Base-by-base conservation (phyloP, 2,888 invertebrate species). In the Lycaena phlaeas region DNA sequence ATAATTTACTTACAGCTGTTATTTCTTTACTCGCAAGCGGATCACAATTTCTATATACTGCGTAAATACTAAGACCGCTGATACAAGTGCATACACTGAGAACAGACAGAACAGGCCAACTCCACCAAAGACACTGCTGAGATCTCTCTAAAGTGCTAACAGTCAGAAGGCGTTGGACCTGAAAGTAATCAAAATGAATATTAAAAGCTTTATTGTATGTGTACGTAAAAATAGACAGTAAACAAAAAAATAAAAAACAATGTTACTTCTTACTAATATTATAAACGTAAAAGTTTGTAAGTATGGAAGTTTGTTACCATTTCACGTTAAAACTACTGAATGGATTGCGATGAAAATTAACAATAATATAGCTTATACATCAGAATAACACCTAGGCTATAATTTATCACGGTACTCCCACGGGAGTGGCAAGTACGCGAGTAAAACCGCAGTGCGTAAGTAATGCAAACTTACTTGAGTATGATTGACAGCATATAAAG, bases 401-500 rank as follows among this genome's bases (percentile, higher is more conserved):
- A n/a, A n/a, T n/a, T n/a, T n/a, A n/a, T n/a, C n/a, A n/a, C n/a
- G n/a, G n/a, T n/a, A n/a, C n/a, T n/a, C n/a, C n/a, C n/a, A n/a
- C n/a, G n/a, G n/a, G n/a, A n/a, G n/a, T n/a, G n/a, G n/a, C n/a
- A n/a, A n/a, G n/a, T n/a, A n/a, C n/a, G n/a, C n/a, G n/a, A n/a
- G n/a, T n/a, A n/a, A n/a, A n/a, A n/a, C n/a, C n/a, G n/a, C n/a
- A n/a, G n/a, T n/a, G n/a, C n/a, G n/a, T n/a, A n/a, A n/a, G n/a
- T n/a, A n/a, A n/a, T n/a, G n/a, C n/a, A n/a, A n/a, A 47, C 17
- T 51, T 57, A 82, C 82, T 73, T 84, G 95, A 0, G 94, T 91
- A 68, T 96, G 96, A 65, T 95, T 95, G 0, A 95, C 94, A 2
- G 91, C 96, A 66, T 95, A 96, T 4, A 96, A 59, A 0, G 95